Percentiles rank a stretch among this genome's conserved stretches.
These are phyloP conservation scores for Stomatorhinus ivindoensis DNA, from an alignment of 2,113 vertebrate genomes.

Conservation along the genomic window DNA sequence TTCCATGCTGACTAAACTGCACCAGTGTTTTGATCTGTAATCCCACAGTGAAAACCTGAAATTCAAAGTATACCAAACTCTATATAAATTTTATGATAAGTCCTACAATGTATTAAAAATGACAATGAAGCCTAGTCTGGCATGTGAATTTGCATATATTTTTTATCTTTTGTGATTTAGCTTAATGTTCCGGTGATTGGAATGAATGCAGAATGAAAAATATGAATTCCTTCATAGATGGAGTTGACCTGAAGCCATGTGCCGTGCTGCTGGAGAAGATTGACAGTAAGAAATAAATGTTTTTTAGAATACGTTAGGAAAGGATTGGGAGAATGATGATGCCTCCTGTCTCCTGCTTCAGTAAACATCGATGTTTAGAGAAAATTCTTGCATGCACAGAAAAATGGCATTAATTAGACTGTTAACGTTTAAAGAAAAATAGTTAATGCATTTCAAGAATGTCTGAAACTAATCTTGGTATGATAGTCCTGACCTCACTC, in stretches of 20 bases:
- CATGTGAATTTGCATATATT: neutral
- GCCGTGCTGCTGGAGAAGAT: constrained; percentile 56
- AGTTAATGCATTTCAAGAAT: neutral
- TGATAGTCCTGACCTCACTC: too few relatives aligned
- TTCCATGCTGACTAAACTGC: neutral
- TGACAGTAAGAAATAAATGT: constrained; percentile 40
- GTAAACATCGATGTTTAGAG: neutral
- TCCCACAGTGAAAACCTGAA: neutral
- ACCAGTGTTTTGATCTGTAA: neutral
- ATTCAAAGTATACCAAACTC: neutral
- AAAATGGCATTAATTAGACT: neutral
- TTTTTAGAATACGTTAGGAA: neutral
- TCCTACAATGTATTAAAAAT: neutral
- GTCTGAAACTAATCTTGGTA: neutral
- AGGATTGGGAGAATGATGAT: neutral
- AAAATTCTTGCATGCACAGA: neutral
- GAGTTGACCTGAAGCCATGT: constrained; percentile 52
- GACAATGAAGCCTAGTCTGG: neutral
- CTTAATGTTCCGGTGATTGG: neutral
- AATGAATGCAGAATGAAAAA: neutral
- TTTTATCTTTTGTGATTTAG: neutral
- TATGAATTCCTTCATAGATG: constrained; percentile 35
- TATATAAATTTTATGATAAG: neutral
- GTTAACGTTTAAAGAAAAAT: neutral
- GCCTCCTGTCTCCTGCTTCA: neutral